Percentiles rank a stretch among this genome's conserved stretches.
These are phyloP conservation scores for Halcyon badia DNA, from an alignment of 2,797 vertebrate species.

Conservation along the genomic window DNA sequence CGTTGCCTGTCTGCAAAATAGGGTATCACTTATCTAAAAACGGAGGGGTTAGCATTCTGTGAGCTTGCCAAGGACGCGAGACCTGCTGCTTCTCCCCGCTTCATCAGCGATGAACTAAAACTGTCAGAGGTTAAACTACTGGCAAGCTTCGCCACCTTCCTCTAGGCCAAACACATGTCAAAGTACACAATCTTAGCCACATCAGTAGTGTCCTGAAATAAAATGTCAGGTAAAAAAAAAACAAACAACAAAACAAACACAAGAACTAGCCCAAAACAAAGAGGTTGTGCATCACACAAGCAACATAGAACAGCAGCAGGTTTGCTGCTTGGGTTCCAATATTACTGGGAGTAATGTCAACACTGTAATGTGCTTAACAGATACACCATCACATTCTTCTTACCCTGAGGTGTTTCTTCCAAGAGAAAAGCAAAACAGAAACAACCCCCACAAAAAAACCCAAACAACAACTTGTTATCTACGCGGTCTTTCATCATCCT, in stretches of 20 bases:
- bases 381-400: background rate
- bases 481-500: background rate
- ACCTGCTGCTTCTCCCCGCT: background rate
- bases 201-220: background rate
- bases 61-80: rapidly evolving
- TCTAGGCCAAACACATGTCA: background rate
- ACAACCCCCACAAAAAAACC: rapidly evolving
- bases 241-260: background rate
- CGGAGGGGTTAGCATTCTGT: rapidly evolving
- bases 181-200: rapidly evolving
- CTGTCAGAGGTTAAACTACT: rapidly evolving
- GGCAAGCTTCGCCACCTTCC: background rate
- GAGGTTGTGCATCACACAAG: rapidly evolving
- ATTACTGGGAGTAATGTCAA: background rate
- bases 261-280: background rate
- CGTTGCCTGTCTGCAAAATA: background rate
- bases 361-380: rapidly evolving
- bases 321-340: background rate
- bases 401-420: background rate
- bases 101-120: rapidly evolving
- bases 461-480: background rate
- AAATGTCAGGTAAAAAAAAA: background rate
- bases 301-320: background rate
- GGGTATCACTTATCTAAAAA: background rate
- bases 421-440: background rate